Base-by-base conservation (phyloP, 2,888 invertebrate genomes). In the Oscheius sp. region DNA sequence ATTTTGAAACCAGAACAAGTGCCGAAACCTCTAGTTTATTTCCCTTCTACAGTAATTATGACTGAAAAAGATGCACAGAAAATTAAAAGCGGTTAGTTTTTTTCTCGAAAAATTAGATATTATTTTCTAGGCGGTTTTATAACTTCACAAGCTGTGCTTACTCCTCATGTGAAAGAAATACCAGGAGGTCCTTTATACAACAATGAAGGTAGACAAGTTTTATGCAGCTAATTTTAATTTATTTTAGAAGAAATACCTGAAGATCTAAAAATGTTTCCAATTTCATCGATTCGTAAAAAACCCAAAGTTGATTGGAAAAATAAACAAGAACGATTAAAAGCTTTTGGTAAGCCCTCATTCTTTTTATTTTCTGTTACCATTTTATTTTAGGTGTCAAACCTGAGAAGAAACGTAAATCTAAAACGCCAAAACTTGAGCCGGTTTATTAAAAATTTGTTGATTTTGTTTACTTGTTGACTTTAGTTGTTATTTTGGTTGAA, bases 11-110 rank as follows among this genome's bases (percentile, higher is more conserved):
- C 52, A 21, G 35, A n/a, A 7, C 27, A 66, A 52, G 29, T 29
- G 0, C 52, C 52, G 16, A 27, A 27, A n/a, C 66, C 25, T 16
- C 27, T 52, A 21, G 27, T 52, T 27, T 66, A 49, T 18, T 66
- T 66, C 35, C 66, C 66, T 9, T 27, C 52, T 16, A 66, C 7
- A 27, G 27, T 21, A 23, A 12, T 52, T 9, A 12, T 66, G 9
- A 52, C 66, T 16, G 27, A 2, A n/a, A 66, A 66, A 21, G 66
- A 66, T 52, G 25, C 66, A n/a, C 66, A 66, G 35, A 66, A 66
- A 21, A 66, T 66, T 52, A 21, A 49, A 29, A 29, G 29, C 35
- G 35, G 49, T 63, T 18, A n/a, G 63, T 63, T 18, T 43, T 45
- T 9, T 43, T 45, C 6, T 43, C 23, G n/a, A 58, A 58, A 27